Conservation (phyloP, 2,113 vertebrate genomes). For the Ceyx margarethae region DNA sequence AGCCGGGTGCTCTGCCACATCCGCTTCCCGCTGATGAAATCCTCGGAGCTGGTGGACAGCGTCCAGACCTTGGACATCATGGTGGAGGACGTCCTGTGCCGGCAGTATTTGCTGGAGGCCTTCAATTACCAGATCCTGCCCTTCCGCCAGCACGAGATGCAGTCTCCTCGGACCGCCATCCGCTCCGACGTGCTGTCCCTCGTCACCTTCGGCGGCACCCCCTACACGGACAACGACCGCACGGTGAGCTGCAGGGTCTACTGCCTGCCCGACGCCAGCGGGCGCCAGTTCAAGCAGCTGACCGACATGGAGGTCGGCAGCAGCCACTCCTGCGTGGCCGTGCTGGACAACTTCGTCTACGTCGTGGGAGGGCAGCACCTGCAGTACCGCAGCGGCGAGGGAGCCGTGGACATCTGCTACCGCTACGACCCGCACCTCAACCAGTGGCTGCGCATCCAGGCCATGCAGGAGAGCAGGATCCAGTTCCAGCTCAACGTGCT, state of each 20-base stretch:
- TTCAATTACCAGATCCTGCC: slow-evolving; percentile 98
- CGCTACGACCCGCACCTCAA: slow-evolving; percentile 93
- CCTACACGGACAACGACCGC: slow-evolving; percentile 94
- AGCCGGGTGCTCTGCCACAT: slow-evolving; percentile 90
- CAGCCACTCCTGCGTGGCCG: slow-evolving; percentile 92
- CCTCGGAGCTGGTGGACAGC: slow-evolving; percentile 92
- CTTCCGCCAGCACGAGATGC: slow-evolving; percentile 96
- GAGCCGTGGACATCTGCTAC: slow-evolving; percentile 87
- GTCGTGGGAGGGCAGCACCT: slow-evolving; percentile 91
- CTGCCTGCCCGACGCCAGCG: slow-evolving; percentile 77
- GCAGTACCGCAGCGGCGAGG: slow-evolving; percentile 95
- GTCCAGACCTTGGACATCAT: slow-evolving; percentile 94
- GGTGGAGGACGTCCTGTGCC: slow-evolving; percentile 92
- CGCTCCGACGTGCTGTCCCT: slow-evolving; percentile 87
- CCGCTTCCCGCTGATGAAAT: slow-evolving; percentile 95
- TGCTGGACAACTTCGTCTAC: slow-evolving; percentile 96
- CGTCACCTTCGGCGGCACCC: slow-evolving; percentile 91
- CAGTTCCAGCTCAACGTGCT: slow-evolving; percentile 93
- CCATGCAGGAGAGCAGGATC: slow-evolving; percentile 94
- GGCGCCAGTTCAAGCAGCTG: slow-evolving; percentile 91
- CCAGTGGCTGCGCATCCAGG: slow-evolving; percentile 90
- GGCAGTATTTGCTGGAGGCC: slow-evolving; percentile 92
- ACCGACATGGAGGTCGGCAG: slow-evolving; percentile 90
- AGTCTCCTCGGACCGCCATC: slow-evolving; percentile 84
- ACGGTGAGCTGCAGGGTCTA: slow-evolving; percentile 88